Percentiles rank a stretch among this genome's conserved stretches.
Evolutionary conservation across 2,888 invertebrate species (phyloP).

Genomic region (Apodemia zela): DNA sequence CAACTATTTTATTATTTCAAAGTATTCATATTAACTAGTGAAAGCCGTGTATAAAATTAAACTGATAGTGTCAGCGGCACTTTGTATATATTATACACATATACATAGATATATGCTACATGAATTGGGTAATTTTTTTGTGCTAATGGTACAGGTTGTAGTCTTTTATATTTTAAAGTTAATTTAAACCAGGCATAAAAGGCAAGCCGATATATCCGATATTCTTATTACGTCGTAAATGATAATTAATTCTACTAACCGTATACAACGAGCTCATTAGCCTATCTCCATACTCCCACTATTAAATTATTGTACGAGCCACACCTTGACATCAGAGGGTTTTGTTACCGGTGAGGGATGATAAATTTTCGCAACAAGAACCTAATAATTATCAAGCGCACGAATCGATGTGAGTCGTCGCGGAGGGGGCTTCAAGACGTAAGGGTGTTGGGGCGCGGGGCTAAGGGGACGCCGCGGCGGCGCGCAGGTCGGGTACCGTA

Average conservation of each 20-base stretch:
- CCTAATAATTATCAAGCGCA: constrained; percentile 59
- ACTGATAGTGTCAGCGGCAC: too few relatives aligned
- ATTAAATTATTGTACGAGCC: constrained; percentile 15
- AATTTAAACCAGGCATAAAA: background rate
- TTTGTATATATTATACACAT: too few relatives aligned
- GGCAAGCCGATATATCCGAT: constrained; percentile 6
- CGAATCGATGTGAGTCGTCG: constrained; percentile 68
- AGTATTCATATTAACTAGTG: too few relatives aligned
- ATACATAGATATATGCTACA: too few relatives aligned
- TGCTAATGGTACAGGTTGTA: background rate
- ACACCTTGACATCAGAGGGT: constrained; percentile 19
- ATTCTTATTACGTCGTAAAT: background rate
- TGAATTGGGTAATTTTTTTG: too few relatives aligned
- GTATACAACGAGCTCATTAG: constrained; percentile 10
- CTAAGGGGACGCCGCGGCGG: constrained; percentile 52
- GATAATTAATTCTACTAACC: constrained; percentile 4
- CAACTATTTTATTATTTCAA: too few relatives aligned
- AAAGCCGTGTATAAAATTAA: too few relatives aligned
- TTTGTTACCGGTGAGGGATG: constrained; percentile 20
- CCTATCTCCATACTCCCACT: background rate
- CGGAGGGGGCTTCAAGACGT: constrained; percentile 46
- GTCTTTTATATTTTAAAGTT: background rate
- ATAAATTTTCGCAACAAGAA: constrained; percentile 36
- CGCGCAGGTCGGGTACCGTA: constrained; percentile 74
- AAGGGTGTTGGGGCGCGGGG: constrained; percentile 49